A percentile compares a stretch with the other conserved stretches of the same genome.
Evolutionary conservation across 1,140 invertebrate species (phyloP).

Genomic region (Aphidius gifuensis): DNA sequence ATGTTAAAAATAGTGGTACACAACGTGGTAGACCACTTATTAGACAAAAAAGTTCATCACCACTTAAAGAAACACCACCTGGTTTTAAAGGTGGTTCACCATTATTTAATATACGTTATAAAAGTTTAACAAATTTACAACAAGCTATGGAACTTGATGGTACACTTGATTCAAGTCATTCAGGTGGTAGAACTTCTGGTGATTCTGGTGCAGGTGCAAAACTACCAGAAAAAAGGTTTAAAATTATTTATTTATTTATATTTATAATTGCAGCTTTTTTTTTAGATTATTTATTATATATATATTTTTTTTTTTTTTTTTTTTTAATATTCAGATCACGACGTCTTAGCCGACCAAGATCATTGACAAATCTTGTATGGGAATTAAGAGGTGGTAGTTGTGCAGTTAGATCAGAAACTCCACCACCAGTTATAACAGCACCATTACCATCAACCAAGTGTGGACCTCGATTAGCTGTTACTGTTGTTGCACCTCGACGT

Average conservation of each 20-base stretch:
- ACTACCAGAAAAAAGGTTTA: constrained; percentile 73
- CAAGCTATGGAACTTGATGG: constrained; percentile 76
- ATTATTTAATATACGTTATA: constrained; percentile 79
- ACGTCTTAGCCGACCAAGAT: constrained; percentile 73
- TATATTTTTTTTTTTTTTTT: background rate
- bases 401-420: constrained; percentile 54
- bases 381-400: constrained; percentile 62
- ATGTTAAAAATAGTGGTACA: constrained; percentile 71
- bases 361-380: constrained; percentile 84
- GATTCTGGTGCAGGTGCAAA: constrained; percentile 77
- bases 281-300: background rate
- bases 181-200: constrained; percentile 78
- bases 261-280: background rate
- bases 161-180: constrained; percentile 83
- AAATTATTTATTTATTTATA: background rate
- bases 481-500: constrained; percentile 51
- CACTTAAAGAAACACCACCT: constrained; percentile 68
- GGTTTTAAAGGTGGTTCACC: constrained; percentile 72
- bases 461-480: constrained; percentile 52
- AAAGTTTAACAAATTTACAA: constrained; percentile 75
- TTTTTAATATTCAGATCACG: constrained; percentile 54
- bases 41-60: constrained; percentile 70
- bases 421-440: constrained; percentile 47
- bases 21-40: constrained; percentile 64
- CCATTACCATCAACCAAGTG: constrained; percentile 49